These are phyloP conservation scores for Orchestia grillus DNA, from an alignment of 1,140 invertebrate genomes.

Conservation along the genomic window DNA sequence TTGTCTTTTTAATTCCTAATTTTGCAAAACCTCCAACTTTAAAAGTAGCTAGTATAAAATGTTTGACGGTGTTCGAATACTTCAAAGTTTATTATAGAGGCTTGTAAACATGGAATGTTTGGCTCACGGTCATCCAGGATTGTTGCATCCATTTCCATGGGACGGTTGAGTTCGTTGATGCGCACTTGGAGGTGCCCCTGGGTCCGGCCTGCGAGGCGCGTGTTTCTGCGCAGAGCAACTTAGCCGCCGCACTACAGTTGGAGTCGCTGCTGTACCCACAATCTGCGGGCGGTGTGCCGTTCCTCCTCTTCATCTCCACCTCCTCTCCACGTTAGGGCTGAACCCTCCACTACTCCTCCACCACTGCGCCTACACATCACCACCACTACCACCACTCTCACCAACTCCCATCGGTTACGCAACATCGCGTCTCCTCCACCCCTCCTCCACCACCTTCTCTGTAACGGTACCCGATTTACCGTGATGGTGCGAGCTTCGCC, in stretches of 20 bases:
- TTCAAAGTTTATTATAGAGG: no score
- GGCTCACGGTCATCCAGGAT: background rate
- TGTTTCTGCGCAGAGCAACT: background rate
- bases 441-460: slow-evolving; percentile 51
- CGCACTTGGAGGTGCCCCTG: slow-evolving; percentile 1
- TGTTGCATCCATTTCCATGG: background rate
- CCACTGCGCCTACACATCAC: slow-evolving; percentile 47
- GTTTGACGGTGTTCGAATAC: no score
- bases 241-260: slow-evolving; percentile 14
- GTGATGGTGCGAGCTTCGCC: slow-evolving; percentile 16
- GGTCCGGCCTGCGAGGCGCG: background rate
- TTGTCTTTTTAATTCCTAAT: no score
- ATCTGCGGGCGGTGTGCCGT: slow-evolving; percentile 26
- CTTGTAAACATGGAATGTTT: background rate
- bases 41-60: no score
- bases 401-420: slow-evolving; percentile 46
- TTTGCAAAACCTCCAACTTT: no score
- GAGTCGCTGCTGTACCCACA: slow-evolving; percentile 5
- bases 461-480: slow-evolving; percentile 24
- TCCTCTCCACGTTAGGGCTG: background rate
- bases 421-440: slow-evolving; percentile 52
- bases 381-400: slow-evolving; percentile 18
- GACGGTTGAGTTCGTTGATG: background rate
- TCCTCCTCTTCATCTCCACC: slow-evolving; percentile 26
- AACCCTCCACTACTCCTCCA: slow-evolving; percentile 24